These are phyloP conservation scores for Hirtodrosophila cameraria DNA, from an alignment of 2,888 invertebrate species.

Conservation along the genomic window DNA sequence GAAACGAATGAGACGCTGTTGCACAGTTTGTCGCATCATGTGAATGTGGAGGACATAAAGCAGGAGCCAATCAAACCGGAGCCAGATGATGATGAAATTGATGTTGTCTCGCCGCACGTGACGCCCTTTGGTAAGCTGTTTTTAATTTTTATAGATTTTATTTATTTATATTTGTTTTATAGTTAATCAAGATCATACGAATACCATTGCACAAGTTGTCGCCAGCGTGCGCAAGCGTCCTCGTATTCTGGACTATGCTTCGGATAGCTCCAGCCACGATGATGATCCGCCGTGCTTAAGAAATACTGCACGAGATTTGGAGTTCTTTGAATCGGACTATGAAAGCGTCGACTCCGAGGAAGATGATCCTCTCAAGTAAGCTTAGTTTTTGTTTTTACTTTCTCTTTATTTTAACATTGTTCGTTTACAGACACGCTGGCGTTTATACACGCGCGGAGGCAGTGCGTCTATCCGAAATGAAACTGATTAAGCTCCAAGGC, in stretches of 20 bases:
- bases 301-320: conserved; percentile 87
- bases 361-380: conserved; percentile 90
- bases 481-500: conserved; percentile 90
- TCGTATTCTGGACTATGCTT: conserved; percentile 88
- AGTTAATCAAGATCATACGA: conserved; percentile 82
- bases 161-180: neutral
- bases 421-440: conserved; percentile 90
- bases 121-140: conserved; percentile 86
- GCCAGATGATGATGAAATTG: conserved; percentile 84
- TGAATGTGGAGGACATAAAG: conserved; percentile 83
- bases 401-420: too few species aligned
- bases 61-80: conserved; percentile 70
- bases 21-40: conserved; percentile 88
- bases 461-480: conserved; percentile 89
- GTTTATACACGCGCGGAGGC: conserved; percentile 96
- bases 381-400: neutral
- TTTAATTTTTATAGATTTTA: neutral
- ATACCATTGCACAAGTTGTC: conserved; percentile 85
- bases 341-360: conserved; percentile 91
- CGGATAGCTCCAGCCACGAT: conserved; percentile 88
- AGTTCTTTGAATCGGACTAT: conserved; percentile 89
- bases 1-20: conserved; percentile 88
- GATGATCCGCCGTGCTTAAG: conserved; percentile 87
- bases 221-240: conserved; percentile 85
- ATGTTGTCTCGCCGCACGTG: conserved; percentile 85